Evolutionary conservation across 2,888 invertebrate species (phyloP).

Genomic region (Liodrosophila aerea): DNA sequence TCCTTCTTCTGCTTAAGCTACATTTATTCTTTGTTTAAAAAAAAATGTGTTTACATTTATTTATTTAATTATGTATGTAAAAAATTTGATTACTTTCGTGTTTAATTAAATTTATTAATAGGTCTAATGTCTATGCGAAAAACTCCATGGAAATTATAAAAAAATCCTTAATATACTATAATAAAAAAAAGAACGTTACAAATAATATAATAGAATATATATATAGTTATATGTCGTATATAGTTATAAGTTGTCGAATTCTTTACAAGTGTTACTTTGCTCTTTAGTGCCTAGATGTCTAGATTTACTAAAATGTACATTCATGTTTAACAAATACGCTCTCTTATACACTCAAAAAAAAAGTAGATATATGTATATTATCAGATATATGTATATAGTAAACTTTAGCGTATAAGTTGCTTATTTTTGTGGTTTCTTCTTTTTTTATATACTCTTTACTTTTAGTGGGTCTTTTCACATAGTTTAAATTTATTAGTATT

Average conservation of each 20-base stretch:
- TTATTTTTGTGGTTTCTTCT: conserved; percentile 28
- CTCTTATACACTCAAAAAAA: conserved; percentile 47
- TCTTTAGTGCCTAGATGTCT: conserved; percentile 61
- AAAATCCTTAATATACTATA: conserved; percentile 12
- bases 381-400: conserved; percentile 35
- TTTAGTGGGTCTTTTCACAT: conserved; percentile 40
- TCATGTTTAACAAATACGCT: conserved; percentile 66
- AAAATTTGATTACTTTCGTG: conserved; percentile 72
- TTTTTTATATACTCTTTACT: conserved; percentile 10
- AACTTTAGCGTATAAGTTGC: conserved; percentile 55
- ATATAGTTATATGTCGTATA: conserved; percentile 3
- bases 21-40: conserved; percentile 46
- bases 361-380: conserved; percentile 21
- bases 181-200: conserved; percentile 36
- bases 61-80: conserved; percentile 70
- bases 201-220: conserved; percentile 22
- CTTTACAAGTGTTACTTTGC: conserved; percentile 58
- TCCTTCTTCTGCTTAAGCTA: not conserved
- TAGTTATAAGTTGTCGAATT: conserved; percentile 23
- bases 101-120: conserved; percentile 68
- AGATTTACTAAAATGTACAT: conserved; percentile 70
- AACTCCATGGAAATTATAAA: conserved; percentile 45
- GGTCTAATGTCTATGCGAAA: conserved; percentile 65
- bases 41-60: conserved; percentile 69
- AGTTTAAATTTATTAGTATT: conserved; percentile 15